These are phyloP conservation scores for Ginglymostoma cirratum DNA, from an alignment of 2,113 vertebrate genomes.

Conservation along the genomic window DNA sequence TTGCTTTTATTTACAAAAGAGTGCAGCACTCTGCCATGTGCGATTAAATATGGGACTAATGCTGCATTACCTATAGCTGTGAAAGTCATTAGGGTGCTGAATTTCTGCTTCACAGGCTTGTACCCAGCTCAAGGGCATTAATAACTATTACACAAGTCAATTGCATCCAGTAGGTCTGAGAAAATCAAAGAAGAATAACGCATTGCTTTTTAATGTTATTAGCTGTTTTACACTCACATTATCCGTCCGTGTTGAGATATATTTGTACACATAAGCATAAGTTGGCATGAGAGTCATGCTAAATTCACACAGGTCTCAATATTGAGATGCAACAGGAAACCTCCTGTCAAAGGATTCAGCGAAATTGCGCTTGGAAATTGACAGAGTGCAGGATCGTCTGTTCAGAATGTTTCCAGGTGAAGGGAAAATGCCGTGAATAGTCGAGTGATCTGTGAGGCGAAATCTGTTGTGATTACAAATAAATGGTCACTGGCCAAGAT, in stretches of 20 bases:
- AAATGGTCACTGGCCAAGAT: not conserved
- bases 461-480: not conserved
- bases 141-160: not conserved
- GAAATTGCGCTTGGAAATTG: not conserved
- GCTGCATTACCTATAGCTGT: slow-evolving; percentile 14
- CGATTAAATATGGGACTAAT: not conserved
- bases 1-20: not conserved
- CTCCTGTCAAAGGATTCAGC: not conserved
- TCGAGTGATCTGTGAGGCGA: not conserved
- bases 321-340: not conserved
- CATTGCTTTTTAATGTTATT: not conserved
- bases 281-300: not conserved
- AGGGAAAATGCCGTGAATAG: not conserved
- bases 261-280: not conserved
- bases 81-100: not conserved
- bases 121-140: not conserved
- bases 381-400: not conserved
- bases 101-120: not conserved
- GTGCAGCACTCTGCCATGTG: not conserved
- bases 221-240: not conserved
- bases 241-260: not conserved
- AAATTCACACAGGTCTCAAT: not conserved
- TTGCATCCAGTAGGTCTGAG: not conserved
- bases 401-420: not conserved
- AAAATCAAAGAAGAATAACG: not conserved